Evolutionary conservation across 2,797 vertebrate species (phyloP).

Genomic region (Eulemur rubriventer): DNA sequence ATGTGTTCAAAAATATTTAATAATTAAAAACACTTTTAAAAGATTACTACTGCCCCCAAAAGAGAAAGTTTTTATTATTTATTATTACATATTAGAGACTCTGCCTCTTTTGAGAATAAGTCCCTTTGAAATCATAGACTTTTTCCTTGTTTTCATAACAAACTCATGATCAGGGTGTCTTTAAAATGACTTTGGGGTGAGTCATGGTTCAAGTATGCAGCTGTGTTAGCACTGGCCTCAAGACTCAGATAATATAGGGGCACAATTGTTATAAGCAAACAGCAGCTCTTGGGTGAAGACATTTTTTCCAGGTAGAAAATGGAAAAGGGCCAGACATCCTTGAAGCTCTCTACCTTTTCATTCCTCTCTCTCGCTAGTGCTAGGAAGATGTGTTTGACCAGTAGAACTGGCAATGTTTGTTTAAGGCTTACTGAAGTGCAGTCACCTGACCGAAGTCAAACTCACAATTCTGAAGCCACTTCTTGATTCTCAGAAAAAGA

Average conservation of each 20-base stretch:
- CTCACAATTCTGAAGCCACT: background rate
- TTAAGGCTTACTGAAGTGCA: constrained; percentile 14
- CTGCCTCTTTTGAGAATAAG: background rate
- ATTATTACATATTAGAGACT: background rate
- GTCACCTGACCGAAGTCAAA: background rate
- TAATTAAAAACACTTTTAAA: background rate
- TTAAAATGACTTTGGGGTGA: constrained; percentile 24
- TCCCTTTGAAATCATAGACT: background rate
- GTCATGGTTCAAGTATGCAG: constrained; percentile 1
- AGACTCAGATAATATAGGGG: constrained; percentile 15
- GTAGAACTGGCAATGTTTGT: constrained; percentile 41
- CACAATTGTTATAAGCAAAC: constrained; percentile 49
- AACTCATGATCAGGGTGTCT: background rate
- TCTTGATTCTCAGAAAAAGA: background rate
- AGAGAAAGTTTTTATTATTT: background rate
- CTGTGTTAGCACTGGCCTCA: constrained; percentile 19
- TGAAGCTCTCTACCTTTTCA: background rate
- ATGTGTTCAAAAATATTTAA: background rate
- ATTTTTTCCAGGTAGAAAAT: constrained; percentile 60
- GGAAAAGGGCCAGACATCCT: constrained; percentile 59
- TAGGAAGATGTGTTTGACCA: constrained; percentile 18
- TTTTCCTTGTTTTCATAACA: constrained; percentile 22
- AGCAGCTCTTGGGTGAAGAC: background rate
- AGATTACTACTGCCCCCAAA: background rate
- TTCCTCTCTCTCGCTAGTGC: background rate